Percentiles rank a stretch among this genome's conserved stretches.
Evolutionary conservation across 2,797 vertebrate species (phyloP).

Genomic region (Furcifer pardalis): DNA sequence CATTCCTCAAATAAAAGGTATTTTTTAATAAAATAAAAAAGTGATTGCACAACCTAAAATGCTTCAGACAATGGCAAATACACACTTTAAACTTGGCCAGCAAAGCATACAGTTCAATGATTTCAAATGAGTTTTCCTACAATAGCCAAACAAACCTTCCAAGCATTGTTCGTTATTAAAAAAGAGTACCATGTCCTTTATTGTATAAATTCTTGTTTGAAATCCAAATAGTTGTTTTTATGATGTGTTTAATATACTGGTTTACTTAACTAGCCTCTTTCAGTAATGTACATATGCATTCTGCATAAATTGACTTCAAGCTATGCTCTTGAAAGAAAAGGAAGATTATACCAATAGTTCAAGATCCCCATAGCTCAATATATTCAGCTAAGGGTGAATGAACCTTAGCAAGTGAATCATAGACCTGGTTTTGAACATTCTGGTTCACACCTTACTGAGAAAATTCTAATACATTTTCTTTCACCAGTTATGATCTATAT

Average conservation of each 20-base stretch:
- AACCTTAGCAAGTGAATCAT: not conserved
- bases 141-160: conserved; percentile 43
- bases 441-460: not conserved
- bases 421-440: not conserved
- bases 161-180: conserved; percentile 36
- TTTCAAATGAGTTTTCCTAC: conserved; percentile 37
- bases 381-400: no score
- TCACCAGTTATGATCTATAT: not conserved
- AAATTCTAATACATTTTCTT: not conserved
- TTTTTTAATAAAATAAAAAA: conserved; percentile 8
- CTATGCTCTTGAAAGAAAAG: not conserved
- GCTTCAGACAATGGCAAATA: conserved; percentile 7
- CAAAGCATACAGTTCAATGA: conserved; percentile 39
- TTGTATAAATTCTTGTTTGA: not conserved
- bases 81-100: conserved; percentile 19
- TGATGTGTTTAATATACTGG: conserved; percentile 28
- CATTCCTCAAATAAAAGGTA: conserved; percentile 40
- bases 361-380: no score
- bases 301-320: not conserved
- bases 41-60: conserved; percentile 30
- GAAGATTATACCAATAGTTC: no score
- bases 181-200: conserved; percentile 26
- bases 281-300: not conserved
- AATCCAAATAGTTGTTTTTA: conserved; percentile 9
- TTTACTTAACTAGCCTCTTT: conserved; percentile 50